phyloP scores from a whole-genome alignment of 2,113 vertebrate genomes.

The Petaurus breviceps region DNA sequence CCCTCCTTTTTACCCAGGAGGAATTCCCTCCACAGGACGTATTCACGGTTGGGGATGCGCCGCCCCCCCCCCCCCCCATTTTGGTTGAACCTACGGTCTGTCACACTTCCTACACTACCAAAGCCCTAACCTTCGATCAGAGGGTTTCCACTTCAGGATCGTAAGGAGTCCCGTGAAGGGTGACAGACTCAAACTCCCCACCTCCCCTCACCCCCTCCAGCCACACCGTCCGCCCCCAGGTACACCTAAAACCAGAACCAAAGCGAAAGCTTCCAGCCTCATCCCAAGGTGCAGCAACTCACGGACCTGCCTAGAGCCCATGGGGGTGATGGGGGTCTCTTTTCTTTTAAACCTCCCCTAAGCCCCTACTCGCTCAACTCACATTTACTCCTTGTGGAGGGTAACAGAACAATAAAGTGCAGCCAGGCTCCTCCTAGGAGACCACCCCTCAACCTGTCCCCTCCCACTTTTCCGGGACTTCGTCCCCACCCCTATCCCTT shows the following conservation, averaged over 20 bases:
- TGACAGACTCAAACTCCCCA: neutral
- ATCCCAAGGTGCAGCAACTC: neutral
- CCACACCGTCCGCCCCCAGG: neutral
- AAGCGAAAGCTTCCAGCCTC: neutral
- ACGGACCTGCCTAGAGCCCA: neutral
- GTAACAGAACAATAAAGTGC: slow-evolving; percentile 59
- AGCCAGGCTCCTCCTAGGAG: slow-evolving; percentile 75
- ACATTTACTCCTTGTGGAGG: neutral
- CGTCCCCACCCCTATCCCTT: slow-evolving; percentile 21
- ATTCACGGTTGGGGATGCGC: neutral
- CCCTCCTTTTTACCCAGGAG: neutral
- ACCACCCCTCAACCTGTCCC: slow-evolving; percentile 70
- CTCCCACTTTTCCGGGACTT: slow-evolving; percentile 48
- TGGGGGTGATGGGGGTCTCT: neutral
- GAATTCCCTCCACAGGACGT: neutral
- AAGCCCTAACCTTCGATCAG: neutral
- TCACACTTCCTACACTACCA: neutral
- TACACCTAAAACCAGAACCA: neutral
- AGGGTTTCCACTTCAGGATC: neutral
- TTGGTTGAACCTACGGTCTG: neutral
- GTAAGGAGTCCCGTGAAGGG: neutral
- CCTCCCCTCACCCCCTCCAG: neutral
- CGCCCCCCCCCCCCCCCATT: no score
- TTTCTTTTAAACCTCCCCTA: neutral
- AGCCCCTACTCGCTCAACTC: neutral